Evolutionary conservation across 53 echinoderm and acorn worm genomes (phyloP).

Genomic region (Antedon mediterranea): DNA sequence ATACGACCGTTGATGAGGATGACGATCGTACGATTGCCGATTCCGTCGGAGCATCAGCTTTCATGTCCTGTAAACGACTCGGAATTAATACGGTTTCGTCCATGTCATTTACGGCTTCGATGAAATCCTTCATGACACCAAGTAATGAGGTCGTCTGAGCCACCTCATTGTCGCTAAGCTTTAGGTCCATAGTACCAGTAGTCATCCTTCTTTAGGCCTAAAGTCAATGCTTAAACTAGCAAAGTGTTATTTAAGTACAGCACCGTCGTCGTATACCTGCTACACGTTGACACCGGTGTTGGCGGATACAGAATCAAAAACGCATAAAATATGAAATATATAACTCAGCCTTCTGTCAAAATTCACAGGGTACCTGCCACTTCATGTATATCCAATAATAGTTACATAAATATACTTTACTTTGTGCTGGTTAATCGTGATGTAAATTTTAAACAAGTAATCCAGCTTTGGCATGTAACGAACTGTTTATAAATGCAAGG

Average conservation of each 20-base stretch:
- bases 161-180: background rate
- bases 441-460: background rate
- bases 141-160: slow-evolving; percentile 34
- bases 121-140: slow-evolving; percentile 86
- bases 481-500: background rate
- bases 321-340: no score
- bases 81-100: slow-evolving; percentile 93
- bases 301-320: no score
- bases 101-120: slow-evolving; percentile 93
- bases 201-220: background rate
- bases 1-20: background rate
- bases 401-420: background rate
- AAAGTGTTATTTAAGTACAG: no score
- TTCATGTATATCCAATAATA: background rate
- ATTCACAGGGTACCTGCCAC: background rate
- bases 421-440: background rate
- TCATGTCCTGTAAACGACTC: slow-evolving; percentile 83
- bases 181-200: background rate
- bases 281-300: no score
- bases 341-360: background rate
- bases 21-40: background rate
- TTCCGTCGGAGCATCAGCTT: slow-evolving; percentile 16
- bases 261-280: no score
- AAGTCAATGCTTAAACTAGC: no score
- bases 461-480: no score